Conservation (phyloP, 2,113 vertebrate genomes). For the Lophura nycthemera region DNA sequence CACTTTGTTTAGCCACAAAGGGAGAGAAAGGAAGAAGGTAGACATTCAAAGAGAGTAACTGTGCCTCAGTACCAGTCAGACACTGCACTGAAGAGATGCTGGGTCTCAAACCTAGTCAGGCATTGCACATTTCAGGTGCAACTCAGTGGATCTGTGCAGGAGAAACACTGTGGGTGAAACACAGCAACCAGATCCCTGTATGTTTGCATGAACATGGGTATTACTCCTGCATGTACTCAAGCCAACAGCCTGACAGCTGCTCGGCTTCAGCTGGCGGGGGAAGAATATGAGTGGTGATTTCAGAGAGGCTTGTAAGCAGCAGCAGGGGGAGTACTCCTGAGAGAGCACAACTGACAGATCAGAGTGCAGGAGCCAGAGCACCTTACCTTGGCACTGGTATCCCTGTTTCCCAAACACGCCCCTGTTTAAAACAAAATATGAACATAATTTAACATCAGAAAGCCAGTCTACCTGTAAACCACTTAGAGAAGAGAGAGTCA, state of each 20-base stretch:
- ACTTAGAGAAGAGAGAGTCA: neutral
- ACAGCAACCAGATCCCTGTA: rapidly evolving
- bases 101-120: neutral
- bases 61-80: neutral
- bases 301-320: neutral
- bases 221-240: neutral
- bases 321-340: neutral
- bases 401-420: conserved; percentile 98
- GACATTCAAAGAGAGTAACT: neutral
- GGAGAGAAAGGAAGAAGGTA: neutral
- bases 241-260: neutral
- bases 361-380: rapidly evolving
- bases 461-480: neutral
- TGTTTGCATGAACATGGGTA: neutral
- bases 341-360: neutral
- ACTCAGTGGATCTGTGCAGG: neutral
- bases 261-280: neutral
- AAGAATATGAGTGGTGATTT: neutral
- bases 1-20: neutral
- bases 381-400: conserved; percentile 97
- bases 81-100: neutral
- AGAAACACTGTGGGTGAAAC: neutral
- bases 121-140: neutral
- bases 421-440: conserved; percentile 79
- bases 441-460: neutral